These are phyloP conservation scores for Notocelia uddmanniana DNA, from an alignment of 2,888 invertebrate genomes.

Conservation along the genomic window DNA sequence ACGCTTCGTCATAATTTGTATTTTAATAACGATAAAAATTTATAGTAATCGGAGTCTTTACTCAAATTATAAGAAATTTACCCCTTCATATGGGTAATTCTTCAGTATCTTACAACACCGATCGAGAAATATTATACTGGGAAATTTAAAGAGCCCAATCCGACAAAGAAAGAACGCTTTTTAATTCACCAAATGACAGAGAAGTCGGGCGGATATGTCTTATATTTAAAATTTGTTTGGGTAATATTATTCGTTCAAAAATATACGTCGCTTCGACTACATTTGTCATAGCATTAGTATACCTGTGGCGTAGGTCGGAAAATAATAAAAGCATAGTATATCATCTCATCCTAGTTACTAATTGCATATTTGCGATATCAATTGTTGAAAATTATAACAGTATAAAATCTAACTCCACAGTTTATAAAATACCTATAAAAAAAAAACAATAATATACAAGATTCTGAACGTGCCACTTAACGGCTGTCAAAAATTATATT, in stretches of 20 bases:
- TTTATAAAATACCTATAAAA: no score
- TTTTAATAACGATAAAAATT: not conserved
- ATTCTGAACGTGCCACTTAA: no score
- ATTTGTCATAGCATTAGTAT: no score
- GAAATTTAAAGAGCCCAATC: not conserved
- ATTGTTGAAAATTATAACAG: no score
- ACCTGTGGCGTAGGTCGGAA: no score
- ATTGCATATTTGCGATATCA: no score
- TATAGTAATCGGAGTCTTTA: not conserved
- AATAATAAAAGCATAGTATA: no score
- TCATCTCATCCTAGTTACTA: no score
- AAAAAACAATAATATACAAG: no score
- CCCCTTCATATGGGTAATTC: not conserved
- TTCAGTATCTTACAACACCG: conserved; percentile 19
- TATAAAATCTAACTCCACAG: no score
- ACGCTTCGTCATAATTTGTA: not conserved
- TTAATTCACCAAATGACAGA: not conserved
- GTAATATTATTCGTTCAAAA: conserved; percentile 22
- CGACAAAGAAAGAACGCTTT: not conserved
- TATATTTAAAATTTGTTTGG: conserved; percentile 1
- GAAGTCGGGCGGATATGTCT: not conserved
- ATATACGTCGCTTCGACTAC: no score
- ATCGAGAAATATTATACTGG: not conserved
- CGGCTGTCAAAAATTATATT: no score
- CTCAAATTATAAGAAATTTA: not conserved